Percentiles rank a stretch among this genome's conserved stretches.
These are phyloP conservation scores for Notodonta ziczac DNA, from an alignment of 2,888 invertebrate genomes.

Conservation along the genomic window DNA sequence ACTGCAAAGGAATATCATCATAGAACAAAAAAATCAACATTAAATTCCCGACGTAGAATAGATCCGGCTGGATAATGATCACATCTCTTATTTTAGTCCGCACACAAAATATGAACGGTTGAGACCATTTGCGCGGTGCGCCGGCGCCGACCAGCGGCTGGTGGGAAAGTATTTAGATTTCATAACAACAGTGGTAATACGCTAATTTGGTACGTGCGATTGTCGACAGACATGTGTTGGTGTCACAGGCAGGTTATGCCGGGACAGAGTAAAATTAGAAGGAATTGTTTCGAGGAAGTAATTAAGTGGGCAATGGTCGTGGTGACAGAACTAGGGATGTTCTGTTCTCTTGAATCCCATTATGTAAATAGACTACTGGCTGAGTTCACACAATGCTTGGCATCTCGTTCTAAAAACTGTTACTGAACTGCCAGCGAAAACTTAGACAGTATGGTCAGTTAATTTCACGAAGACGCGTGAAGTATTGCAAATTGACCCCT, in stretches of 20 bases:
- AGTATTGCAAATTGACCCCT: too few species aligned
- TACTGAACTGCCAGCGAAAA: too few species aligned
- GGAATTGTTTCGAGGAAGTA: neutral
- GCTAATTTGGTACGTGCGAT: conserved; percentile 9
- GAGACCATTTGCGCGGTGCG: conserved; percentile 32
- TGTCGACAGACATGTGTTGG: neutral
- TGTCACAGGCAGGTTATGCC: neutral
- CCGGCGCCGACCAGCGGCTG: conserved; percentile 27
- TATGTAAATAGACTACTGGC: neutral
- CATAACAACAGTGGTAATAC: conserved; percentile 18
- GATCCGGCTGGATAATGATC: conserved; percentile 41
- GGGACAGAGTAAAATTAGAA: neutral
- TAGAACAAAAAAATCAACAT: neutral
- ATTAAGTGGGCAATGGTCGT: neutral
- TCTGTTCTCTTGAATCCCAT: neutral
- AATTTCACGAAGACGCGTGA: too few species aligned
- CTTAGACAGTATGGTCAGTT: too few species aligned
- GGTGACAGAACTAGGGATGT: neutral
- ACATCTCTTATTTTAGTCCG: conserved; percentile 42
- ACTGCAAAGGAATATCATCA: conserved; percentile 6
- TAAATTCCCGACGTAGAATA: conserved; percentile 1
- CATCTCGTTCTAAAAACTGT: too few species aligned
- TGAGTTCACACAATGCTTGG: too few species aligned
- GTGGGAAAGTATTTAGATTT: conserved; percentile 29
- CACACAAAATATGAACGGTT: conserved; percentile 30